phyloP scores from a whole-genome alignment of 2,113 vertebrate genomes.

The Cyphomyrus plagiostoma region DNA sequence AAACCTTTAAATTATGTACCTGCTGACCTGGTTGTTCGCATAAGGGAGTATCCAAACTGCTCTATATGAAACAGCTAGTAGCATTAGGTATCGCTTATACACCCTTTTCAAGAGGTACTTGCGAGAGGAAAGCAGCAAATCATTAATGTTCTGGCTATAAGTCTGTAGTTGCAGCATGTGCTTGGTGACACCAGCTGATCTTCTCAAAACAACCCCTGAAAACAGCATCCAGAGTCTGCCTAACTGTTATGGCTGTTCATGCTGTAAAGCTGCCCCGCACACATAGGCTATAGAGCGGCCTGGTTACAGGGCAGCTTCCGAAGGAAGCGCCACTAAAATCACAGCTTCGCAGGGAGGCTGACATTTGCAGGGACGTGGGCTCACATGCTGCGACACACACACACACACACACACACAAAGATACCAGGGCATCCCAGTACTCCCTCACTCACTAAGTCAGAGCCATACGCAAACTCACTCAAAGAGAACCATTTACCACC shows the following conservation, averaged over 20 bases:
- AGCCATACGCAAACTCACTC: background rate
- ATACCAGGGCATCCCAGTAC: background rate
- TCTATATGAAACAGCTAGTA: background rate
- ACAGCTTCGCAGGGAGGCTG: slow-evolving; percentile 20
- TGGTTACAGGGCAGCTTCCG: background rate
- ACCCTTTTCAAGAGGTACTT: background rate
- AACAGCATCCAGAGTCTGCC: background rate
- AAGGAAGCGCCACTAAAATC: background rate
- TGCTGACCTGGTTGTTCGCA: background rate
- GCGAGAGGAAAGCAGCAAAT: background rate
- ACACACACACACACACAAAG: background rate
- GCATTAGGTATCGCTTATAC: background rate
- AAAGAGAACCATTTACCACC: background rate
- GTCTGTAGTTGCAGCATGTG: background rate
- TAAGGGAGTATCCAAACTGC: background rate
- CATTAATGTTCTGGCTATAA: background rate
- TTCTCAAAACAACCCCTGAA: background rate
- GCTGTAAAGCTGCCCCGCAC: background rate
- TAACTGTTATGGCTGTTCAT: background rate
- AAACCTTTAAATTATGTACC: background rate
- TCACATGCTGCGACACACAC: background rate
- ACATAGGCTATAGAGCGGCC: background rate
- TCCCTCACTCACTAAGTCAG: background rate
- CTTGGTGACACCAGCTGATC: background rate
- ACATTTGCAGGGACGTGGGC: background rate